Percentiles rank a stretch among this genome's conserved stretches.
phyloP scores from a whole-genome alignment of 2,113 vertebrate species.

The Ochotona curzoniae region DNA sequence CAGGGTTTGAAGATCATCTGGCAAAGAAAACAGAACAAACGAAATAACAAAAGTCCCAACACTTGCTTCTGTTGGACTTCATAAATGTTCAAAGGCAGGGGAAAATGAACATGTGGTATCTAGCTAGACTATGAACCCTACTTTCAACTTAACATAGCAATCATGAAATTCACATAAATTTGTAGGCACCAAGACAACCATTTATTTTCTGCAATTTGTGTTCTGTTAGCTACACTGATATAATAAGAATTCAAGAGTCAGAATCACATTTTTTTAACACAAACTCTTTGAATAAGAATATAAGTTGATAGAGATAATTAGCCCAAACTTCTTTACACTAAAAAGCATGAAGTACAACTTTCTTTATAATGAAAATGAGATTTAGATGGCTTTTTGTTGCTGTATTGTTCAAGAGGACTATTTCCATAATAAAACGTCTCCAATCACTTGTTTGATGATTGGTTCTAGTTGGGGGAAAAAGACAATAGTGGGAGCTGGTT shows the following conservation, averaged over 20 bases:
- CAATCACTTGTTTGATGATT: constrained; percentile 57
- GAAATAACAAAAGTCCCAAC: neutral
- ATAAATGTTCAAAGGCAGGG: constrained; percentile 9
- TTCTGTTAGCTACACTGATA: constrained; percentile 31
- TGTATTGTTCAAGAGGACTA: constrained; percentile 57
- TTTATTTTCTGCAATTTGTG: constrained; percentile 17
- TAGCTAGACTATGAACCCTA: constrained; percentile 22
- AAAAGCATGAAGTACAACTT: constrained; percentile 55
- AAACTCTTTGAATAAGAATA: constrained; percentile 51
- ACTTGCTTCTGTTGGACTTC: constrained; percentile 30
- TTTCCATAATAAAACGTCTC: constrained; percentile 68
- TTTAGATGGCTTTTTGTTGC: constrained; percentile 63
- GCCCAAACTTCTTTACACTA: constrained; percentile 58
- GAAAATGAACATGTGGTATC: neutral
- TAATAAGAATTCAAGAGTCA: constrained; percentile 47
- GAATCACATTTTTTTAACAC: constrained; percentile 43
- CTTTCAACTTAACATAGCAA: constrained; percentile 17
- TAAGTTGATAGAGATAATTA: constrained; percentile 68
- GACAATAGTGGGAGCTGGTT: constrained; percentile 7
- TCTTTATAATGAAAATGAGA: constrained; percentile 68
- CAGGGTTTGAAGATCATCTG: constrained; percentile 24
- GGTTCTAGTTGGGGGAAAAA: constrained; percentile 26
- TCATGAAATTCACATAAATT: constrained; percentile 52
- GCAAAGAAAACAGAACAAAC: constrained; percentile 51
- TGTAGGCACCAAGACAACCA: neutral